Base-by-base conservation (phyloP, 2,113 vertebrate species). In the Scomber japonicus region DNA sequence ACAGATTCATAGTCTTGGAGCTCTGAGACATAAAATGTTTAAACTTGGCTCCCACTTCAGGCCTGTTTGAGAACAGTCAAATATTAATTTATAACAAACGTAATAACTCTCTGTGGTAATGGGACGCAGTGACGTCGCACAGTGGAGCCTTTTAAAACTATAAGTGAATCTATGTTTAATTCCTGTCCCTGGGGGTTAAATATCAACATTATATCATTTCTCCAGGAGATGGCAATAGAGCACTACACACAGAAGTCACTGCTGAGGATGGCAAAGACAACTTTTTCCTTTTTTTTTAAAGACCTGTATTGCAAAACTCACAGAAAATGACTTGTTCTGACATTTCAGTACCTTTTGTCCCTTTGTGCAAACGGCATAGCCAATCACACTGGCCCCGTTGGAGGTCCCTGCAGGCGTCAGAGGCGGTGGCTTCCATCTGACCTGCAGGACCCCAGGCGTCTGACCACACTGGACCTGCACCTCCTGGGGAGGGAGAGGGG, bases 311-410 rank as follows among this genome's bases (percentile, higher is more conserved):
- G 5, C 17, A 49, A 27, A 5, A 50, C 54, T 11, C 3, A 0
- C 14, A 57, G 21, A 27, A 56, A 17, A 17, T 13, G 30, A 30
- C 5, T 49, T 71, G 27, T 16, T 73, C 19, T 14, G 64, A 76
- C 46, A 35, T 65, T 48, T 48, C 93, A 87, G n/a, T 91, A 99
- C 98, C 97, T 96, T 96, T 91, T 99, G 97, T 82, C 97, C 97
- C 88, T 96, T 97, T 54, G 96, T 97, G 46, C 97, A 99, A 66
- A 99, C 97, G 1, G 95, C 96, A 0, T 98, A 99, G 81, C 98
- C 98, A 0, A 97, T 97, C 35, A 99, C 98, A 0, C 27, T 96
- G 81, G 98, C 98, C 0, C 97, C 98, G 0, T 98, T 98, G 65
- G 98, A 99, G n/a, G 97, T 96, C 72, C 98, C 97, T 0, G 95